Evolutionary conservation across 2,113 vertebrate species (phyloP).

Genomic region (Tupaia tana): DNA sequence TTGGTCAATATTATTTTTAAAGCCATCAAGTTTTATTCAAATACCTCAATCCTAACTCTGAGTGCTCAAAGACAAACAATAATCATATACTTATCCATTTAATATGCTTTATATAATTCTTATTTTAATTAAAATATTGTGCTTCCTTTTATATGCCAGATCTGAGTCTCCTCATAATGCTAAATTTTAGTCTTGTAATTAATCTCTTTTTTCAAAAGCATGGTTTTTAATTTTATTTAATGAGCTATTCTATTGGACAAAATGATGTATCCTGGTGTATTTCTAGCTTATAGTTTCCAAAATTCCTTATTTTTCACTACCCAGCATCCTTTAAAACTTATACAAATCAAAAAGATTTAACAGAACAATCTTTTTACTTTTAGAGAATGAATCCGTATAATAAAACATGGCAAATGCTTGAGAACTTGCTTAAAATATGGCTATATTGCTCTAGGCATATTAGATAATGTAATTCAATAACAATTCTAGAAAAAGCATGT

Average conservation of each 20-base stretch:
- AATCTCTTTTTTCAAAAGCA: background rate
- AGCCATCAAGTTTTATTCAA: background rate
- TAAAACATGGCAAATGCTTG: background rate
- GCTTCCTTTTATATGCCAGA: background rate
- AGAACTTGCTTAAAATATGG: background rate
- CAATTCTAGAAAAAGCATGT: conserved; percentile 28
- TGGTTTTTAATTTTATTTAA: background rate
- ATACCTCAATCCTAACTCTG: background rate
- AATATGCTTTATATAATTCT: background rate
- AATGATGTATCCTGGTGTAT: background rate
- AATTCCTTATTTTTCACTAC: background rate
- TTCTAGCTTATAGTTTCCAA: background rate
- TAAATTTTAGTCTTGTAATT: background rate
- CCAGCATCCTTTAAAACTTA: background rate
- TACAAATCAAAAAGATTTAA: background rate
- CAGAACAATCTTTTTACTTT: background rate
- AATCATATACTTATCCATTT: background rate
- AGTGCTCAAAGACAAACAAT: background rate
- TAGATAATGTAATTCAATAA: conserved; percentile 53
- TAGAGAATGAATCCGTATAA: conserved; percentile 7
- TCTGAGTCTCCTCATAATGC: background rate
- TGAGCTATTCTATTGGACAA: background rate
- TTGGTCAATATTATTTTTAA: conserved; percentile 29
- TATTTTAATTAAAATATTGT: background rate
- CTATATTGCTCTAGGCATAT: background rate